Conservation (phyloP, 2,888 invertebrate species). For the Acanthosepion lycidas region DNA sequence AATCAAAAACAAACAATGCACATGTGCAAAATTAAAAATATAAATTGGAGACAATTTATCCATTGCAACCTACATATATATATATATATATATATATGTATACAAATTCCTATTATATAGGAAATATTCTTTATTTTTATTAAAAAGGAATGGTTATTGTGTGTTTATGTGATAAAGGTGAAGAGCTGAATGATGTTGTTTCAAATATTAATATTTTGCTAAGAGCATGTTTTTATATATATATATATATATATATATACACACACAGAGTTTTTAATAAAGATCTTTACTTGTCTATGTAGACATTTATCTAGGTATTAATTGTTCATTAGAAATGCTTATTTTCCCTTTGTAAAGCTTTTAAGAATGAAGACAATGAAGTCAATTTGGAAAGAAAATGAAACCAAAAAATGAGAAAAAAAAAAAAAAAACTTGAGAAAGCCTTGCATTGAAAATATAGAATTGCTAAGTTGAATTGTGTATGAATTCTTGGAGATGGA, state of each 20-base stretch:
- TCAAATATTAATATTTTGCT: not conserved
- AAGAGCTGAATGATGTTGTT: not conserved
- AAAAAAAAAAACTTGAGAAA: not conserved
- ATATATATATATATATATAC: too few species aligned
- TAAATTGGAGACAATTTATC: too few species aligned
- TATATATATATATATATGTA: too few species aligned
- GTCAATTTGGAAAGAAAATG: conserved; percentile 7
- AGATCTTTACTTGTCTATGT: not conserved
- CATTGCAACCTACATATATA: too few species aligned
- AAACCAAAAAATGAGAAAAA: not conserved
- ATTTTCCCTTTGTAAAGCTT: not conserved
- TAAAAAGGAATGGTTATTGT: too few species aligned
- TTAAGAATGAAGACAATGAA: not conserved
- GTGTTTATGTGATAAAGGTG: not conserved
- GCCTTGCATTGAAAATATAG: not conserved
- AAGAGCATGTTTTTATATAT: not conserved
- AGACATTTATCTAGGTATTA: not conserved
- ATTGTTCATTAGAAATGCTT: not conserved
- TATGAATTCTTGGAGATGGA: not conserved
- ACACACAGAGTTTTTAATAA: not conserved
- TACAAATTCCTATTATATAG: too few species aligned
- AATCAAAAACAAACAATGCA: too few species aligned
- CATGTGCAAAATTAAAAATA: too few species aligned
- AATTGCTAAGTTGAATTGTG: not conserved
- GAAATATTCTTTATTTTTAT: too few species aligned